Base-by-base conservation (phyloP, 2,113 vertebrate genomes). In the Xyrauchen texanus region DNA sequence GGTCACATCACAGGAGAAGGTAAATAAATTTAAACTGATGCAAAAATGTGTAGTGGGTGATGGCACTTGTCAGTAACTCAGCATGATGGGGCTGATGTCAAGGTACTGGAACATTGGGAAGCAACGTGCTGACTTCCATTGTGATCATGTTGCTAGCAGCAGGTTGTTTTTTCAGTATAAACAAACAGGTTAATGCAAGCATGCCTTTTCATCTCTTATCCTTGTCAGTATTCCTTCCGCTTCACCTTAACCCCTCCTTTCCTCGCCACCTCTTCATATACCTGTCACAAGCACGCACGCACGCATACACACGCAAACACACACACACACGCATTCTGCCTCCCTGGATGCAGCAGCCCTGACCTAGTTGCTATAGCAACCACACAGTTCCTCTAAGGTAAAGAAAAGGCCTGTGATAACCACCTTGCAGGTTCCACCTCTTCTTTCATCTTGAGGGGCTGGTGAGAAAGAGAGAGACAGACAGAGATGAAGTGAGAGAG, bases 351-450 rank as follows among this genome's bases (percentile, higher is more conserved):
- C 87, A 0, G 12, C 83, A 74, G 88, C 84, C 84, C 86, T 88
- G 88, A 89, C 86, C 83, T 80, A 88, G 91, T 93, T 90, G 86
- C 91, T 89, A 93, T 92, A 83, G 88, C 57, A 86, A 92, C 85
- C 68, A 34, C 34, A 79, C 68, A 69, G 52, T 77, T 69, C 68
- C 84, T 74, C 68, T 73, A 77, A 77, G 73, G 66, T 49, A 63
- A 77, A 81, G 72, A 79, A 9, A 4, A 71, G 81, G 82, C 81
- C 52, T 68, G 78, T 75, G 81, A 83, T 87, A 80, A 71, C 70
- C 70, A 81, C 60, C 71, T 53, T 65, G 58, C 76, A 72, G 78
- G 82, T 83, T 84, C 76, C 87, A 79, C 78, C 58, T 82, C 68
- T 66, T 66, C 83, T 79, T 74, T 76, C 57, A 65, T 66, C 66